Base-by-base conservation (phyloP, 2,113 vertebrate species). In the Balaeniceps rex region DNA sequence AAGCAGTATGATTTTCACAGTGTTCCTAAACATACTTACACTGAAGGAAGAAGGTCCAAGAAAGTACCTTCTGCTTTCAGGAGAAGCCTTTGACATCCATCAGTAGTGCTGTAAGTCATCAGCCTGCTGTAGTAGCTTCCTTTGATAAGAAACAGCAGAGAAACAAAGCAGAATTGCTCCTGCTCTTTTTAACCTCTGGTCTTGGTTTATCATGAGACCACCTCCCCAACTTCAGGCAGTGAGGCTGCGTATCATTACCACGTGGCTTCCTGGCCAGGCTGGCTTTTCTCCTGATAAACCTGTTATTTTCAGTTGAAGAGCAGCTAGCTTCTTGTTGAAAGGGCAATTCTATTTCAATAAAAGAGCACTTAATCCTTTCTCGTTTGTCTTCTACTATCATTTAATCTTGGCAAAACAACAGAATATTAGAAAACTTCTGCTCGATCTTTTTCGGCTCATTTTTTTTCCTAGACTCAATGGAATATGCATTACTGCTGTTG, bases 351-450 rank as follows among this genome's bases (percentile, higher is more conserved):
- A 6, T 70, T 92, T 93, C 64, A 88, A 42, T 70, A 77, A 80
- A 93, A 90, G 51, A 92, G 54, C 68, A 60, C 61, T 94, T 93
- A 95, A 91, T 97, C 85, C 71, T 85, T 91, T 81, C 70, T 90
- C 25, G 2, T 94, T 94, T 89, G 36, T 74, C 60, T 85, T 91
- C 47, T 80, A 31, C 75, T 91, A 77, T 79, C 72, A 40, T 88
- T 93, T 95, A 94, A 86, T 96, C 78, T 88, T 96, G 71, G 49
- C 51, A 93, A 93, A 96, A 83, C 66, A 90, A 69, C 58, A 88
- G 38, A 88, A 81, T 86, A 63, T 78, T 87, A 80, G 68, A 88
- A 95, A 85, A 74, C 51, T 89, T 72, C 28, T 47, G 57, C 75
- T 74, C 55, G 31, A 5, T 83, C 46, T 51, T 89, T 94, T 65